Evolutionary conservation across 64 coral and sea anemone species (phyloP).

Genomic region (Porites australiensis): DNA sequence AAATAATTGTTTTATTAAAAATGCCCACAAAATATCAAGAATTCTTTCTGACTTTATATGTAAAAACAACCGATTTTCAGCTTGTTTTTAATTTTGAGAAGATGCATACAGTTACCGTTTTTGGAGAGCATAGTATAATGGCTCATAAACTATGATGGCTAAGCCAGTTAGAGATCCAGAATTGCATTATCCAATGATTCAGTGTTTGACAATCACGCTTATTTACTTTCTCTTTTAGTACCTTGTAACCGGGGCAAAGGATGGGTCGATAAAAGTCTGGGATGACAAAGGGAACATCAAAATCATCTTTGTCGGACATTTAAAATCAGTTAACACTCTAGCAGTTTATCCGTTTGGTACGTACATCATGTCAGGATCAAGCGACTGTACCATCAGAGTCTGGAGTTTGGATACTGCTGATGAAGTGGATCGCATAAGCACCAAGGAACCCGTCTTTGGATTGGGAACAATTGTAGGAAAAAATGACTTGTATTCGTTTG

Average conservation of each 20-base stretch:
- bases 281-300: constrained; percentile 91
- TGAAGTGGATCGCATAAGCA: constrained; percentile 92
- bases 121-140: too few species aligned
- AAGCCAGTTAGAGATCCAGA: too few species aligned
- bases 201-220: neutral
- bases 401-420: constrained; percentile 97
- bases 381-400: constrained; percentile 85
- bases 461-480: constrained; percentile 78
- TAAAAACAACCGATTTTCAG: too few species aligned
- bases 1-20: too few species aligned
- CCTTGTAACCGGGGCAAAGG: constrained; percentile 89
- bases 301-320: constrained; percentile 93
- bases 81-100: too few species aligned
- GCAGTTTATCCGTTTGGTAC: constrained; percentile 94
- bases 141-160: too few species aligned
- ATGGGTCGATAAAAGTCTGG: constrained; percentile 99
- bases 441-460: constrained; percentile 69
- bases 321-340: constrained; percentile 84
- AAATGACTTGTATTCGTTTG: constrained; percentile 93
- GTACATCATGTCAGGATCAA: constrained; percentile 91
- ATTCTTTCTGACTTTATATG: too few species aligned
- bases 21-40: too few species aligned
- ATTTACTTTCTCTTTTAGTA: constrained; percentile 38
- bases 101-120: too few species aligned
- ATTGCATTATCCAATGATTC: too few species aligned